Evolutionary conservation across 1,140 invertebrate genomes (phyloP), one percentile per base, ranked within the genome.

Genomic region (Drosophila gunungcola): DNA sequence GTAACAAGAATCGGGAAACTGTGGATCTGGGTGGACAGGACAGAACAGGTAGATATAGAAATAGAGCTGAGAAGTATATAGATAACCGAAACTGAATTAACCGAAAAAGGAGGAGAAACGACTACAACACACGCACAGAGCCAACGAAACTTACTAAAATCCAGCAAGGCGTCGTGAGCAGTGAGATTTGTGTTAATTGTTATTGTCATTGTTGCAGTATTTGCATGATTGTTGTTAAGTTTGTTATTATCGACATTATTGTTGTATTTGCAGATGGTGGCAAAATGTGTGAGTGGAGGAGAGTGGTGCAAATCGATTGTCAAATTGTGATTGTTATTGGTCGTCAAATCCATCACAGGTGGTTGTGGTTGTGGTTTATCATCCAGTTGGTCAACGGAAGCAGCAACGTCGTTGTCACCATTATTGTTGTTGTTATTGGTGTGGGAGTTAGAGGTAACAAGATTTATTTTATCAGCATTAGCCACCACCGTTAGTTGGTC

Each of bases 401-500:
- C 41, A 41, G 53, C 52, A 27, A 43, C 10, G 60, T 63, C 45
- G 57, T 75, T 46, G 41, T 81, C 57, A 57, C 57, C 52, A 67
- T 72, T 58, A 60, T 63, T 39, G 76, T 78, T 57, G 54, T 54
- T 58, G 41, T 61, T 74, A 64, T 74, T 60, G 76, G 45, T 63
- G 74, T 72, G 91, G 82, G 81, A 81, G 80, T 90, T 91, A 88
- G 79, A 92, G 91, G 91, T 92, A 92, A 92, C 91, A 92, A 92
- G 91, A 91, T 91, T 92, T 92, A 92, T 92, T 90, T 92, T 92
- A 92, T 92, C 91, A 92, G 91, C 86, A 92, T 92, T 92, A 91
- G 88, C 91, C 91, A 92, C 83, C 91, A 92, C 78, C 91, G 80
- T 80, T 92, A 94, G 93, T 92, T 94, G 93, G 93, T 94, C 94